Conservation (phyloP, 2,797 vertebrate species). For the Poecile montanus region DNA sequence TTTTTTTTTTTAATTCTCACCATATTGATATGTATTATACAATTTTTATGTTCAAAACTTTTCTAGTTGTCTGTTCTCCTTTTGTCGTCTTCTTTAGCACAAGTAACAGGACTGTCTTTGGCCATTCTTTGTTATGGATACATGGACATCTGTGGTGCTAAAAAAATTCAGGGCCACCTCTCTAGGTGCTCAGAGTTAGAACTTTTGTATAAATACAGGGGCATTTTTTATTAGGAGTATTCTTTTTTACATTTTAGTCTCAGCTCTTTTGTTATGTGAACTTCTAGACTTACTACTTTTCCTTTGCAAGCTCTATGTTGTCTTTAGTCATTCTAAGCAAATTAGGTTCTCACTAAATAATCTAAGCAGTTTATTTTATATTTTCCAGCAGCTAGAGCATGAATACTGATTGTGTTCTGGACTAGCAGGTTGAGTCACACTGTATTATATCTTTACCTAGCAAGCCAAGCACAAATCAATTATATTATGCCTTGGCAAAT, state of each 20-base stretch:
- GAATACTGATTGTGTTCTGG: neutral
- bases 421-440: neutral
- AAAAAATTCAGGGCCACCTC: neutral
- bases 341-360: slow-evolving; percentile 44
- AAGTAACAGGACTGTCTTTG: neutral
- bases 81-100: neutral
- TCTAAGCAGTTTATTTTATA: slow-evolving; percentile 41
- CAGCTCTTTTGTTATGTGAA: neutral
- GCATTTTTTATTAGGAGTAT: neutral
- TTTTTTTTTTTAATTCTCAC: neutral
- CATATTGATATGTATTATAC: neutral
- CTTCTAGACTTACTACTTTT: neutral
- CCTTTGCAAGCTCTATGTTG: neutral
- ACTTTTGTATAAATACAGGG: neutral
- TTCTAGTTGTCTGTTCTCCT: neutral
- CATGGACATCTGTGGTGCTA: neutral
- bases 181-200: accelerated
- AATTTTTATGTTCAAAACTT: neutral
- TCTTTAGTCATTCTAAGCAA: slow-evolving; percentile 24
- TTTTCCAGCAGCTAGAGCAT: neutral
- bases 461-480: slow-evolving; percentile 18
- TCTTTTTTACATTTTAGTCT: neutral
- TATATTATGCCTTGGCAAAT: neutral
- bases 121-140: neutral
- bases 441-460: neutral